Evolutionary conservation across 2,797 vertebrate genomes (phyloP).

Genomic region (Chelonia mydas): DNA sequence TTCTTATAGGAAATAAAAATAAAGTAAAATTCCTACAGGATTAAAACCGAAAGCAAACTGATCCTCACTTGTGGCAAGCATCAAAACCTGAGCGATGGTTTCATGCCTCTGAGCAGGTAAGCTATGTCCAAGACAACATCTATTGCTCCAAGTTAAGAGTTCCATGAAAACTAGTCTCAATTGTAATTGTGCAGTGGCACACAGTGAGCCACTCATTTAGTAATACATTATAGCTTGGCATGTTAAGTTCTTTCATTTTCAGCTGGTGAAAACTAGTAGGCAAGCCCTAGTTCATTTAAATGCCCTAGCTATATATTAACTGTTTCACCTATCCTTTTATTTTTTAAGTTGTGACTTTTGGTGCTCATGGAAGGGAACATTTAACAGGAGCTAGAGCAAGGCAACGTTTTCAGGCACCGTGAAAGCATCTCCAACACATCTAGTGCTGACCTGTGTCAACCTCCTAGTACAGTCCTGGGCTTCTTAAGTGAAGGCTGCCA

Average conservation of each 20-base stretch:
- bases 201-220: background rate
- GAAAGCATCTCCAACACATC: background rate
- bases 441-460: background rate
- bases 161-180: rapidly evolving
- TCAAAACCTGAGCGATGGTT: background rate
- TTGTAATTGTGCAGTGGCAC: rapidly evolving
- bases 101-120: background rate
- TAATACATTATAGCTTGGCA: background rate
- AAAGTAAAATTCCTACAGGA: background rate
- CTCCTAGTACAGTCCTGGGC: background rate
- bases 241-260: background rate
- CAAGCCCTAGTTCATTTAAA: background rate
- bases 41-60: background rate
- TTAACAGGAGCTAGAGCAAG: background rate
- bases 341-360: background rate
- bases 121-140: background rate
- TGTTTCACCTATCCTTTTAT: background rate
- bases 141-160: background rate
- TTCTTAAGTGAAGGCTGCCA: background rate
- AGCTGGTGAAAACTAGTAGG: background rate
- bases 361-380: background rate
- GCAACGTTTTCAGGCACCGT: too few species aligned
- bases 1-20: background rate
- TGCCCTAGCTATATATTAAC: background rate
- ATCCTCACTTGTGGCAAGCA: background rate